Evolutionary conservation across 1,140 invertebrate genomes (phyloP).

Genomic region (Bombus pascuorum): DNA sequence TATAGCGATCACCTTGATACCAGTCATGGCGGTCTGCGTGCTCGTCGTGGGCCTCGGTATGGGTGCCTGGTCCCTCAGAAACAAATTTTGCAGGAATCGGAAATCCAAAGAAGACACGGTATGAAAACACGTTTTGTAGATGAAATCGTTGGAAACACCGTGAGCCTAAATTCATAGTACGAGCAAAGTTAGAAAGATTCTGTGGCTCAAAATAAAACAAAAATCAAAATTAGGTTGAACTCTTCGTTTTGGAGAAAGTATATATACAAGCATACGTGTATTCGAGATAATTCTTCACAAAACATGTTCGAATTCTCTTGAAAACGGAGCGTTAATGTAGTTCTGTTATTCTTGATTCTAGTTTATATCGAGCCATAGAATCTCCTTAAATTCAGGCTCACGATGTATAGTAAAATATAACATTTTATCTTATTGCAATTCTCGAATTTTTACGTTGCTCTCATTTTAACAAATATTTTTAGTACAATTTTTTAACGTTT

Average conservation of each 20-base stretch:
- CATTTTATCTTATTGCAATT: no score
- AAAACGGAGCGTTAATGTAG: no score
- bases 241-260: not conserved
- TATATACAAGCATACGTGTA: not conserved
- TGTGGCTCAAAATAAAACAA: not conserved
- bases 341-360: not conserved
- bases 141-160: no score
- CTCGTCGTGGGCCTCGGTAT: constrained; percentile 84
- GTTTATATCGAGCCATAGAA: not conserved
- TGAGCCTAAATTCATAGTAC: not conserved
- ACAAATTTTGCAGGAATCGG: constrained; percentile 83
- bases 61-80: constrained; percentile 83
- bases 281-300: not conserved
- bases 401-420: no score
- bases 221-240: not conserved
- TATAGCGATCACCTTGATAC: constrained; percentile 84
- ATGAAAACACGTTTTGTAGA: not conserved
- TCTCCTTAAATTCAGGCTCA: not conserved
- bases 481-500: no score
- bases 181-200: not conserved
- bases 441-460: no score
- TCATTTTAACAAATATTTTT: no score
- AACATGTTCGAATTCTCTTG: not conserved
- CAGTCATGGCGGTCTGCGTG: constrained; percentile 83
- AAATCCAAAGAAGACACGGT: constrained; percentile 73